Base-by-base conservation (phyloP, 35 echinoderm and acorn worm genomes). In the Diadema setosum region DNA sequence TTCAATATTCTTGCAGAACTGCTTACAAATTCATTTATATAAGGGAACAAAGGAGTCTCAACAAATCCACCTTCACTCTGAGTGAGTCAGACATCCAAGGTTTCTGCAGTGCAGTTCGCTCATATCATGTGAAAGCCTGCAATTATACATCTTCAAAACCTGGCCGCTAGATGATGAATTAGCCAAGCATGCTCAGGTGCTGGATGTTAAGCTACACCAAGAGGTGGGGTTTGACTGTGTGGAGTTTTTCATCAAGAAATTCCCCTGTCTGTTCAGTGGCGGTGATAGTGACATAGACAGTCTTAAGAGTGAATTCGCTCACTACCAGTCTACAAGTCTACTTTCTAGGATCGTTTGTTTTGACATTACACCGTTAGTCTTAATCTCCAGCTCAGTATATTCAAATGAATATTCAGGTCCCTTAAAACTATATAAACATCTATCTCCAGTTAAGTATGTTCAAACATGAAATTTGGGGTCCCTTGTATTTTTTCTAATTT, bases 281-380 rank as follows among this genome's bases (percentile, higher is more conserved):
- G 45, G 82, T 84, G 46, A 82, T 82, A 32, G 16, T 84, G 29
- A 81, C 12, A 41, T 41, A 81, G 55, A 61, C 48, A 4, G 29
- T 59, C 50, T 84, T 25, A 56, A 84, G 55, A 56, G 55, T 59
- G 82, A 84, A 61, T 84, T 64, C 41, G 82, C 82, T 2, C 33
- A 84, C 82, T 84, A 59, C 82, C 82, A 84, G 82, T 46, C 80
- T 2, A n/a, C n/a, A n/a, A n/a, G n/a, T n/a, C n/a, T n/a, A n/a
- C n/a, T n/a, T n/a, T n/a, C n/a, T n/a, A n/a, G n/a, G n/a, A n/a
- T n/a, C n/a, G n/a, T n/a, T n/a, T n/a, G n/a, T n/a, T n/a, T n/a
- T n/a, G n/a, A n/a, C n/a, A n/a, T n/a, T n/a, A n/a, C n/a, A n/a
- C n/a, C n/a, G n/a, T n/a, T n/a, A n/a, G n/a, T n/a, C n/a, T n/a